These are phyloP conservation scores for Euphonia xanthogaster DNA, from an alignment of 2,797 vertebrate species.

Conservation along the genomic window DNA sequence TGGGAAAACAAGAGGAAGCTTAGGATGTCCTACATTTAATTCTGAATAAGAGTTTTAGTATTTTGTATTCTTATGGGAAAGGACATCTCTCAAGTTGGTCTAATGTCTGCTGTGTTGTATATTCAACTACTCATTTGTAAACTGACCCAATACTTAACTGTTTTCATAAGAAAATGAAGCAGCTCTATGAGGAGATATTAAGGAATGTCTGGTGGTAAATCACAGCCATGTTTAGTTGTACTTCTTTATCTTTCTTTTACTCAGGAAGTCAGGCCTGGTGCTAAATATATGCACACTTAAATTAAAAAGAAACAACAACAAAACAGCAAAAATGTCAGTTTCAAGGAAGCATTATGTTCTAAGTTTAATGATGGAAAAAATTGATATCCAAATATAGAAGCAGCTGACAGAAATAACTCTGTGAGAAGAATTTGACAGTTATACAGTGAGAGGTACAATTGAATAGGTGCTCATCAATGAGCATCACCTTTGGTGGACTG, in stretches of 20 bases:
- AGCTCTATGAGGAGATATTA: neutral
- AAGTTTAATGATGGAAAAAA: neutral
- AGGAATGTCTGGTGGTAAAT: neutral
- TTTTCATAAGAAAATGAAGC: neutral
- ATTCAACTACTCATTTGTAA: neutral
- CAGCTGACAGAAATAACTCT: neutral
- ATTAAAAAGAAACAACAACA: neutral
- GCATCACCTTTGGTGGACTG: neutral
- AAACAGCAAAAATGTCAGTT: neutral
- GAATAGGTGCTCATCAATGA: neutral
- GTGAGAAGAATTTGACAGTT: neutral
- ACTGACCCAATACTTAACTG: neutral
- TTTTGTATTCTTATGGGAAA: neutral
- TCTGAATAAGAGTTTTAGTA: neutral
- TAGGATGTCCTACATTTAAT: neutral
- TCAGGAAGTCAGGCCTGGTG: neutral
- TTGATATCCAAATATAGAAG: neutral
- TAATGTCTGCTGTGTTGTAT: neutral
- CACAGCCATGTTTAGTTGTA: neutral
- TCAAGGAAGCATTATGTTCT: neutral
- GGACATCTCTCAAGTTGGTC: neutral
- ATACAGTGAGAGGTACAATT: neutral
- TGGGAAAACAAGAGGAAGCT: neutral
- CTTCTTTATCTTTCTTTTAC: neutral
- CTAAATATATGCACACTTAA: neutral